Evolutionary conservation across 1,140 invertebrate genomes (phyloP).

Genomic region (Philotrypesis tridentata): DNA sequence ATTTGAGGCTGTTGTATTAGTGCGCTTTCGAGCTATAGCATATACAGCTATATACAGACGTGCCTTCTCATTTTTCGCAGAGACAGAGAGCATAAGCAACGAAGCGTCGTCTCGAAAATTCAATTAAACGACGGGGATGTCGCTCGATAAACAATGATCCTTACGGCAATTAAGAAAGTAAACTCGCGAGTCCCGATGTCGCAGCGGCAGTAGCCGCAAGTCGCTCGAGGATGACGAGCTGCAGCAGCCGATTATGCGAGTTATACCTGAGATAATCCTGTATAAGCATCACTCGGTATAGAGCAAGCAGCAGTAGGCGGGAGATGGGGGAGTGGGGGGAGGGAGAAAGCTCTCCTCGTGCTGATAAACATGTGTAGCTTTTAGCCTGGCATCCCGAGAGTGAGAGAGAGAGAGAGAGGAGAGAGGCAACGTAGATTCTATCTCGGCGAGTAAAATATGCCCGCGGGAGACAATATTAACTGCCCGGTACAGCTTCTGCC

Average conservation of each 20-base stretch:
- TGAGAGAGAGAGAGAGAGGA: conserved; percentile 19
- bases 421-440: conserved; percentile 64
- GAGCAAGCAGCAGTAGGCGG: neutral
- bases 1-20: no score
- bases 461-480: conserved; percentile 73
- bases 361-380: conserved; percentile 74
- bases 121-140: neutral
- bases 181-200: neutral
- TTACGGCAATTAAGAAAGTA: neutral
- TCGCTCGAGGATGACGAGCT: conserved; percentile 53
- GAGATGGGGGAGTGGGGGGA: conserved; percentile 24
- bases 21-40: no score
- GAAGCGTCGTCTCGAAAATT: neutral
- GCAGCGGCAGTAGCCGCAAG: conserved; percentile 55
- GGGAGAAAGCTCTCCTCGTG: conserved; percentile 55
- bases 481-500: conserved; percentile 68
- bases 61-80: no score
- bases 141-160: neutral
- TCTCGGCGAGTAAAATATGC: conserved; percentile 71
- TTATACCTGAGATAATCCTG: conserved; percentile 13
- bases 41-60: no score
- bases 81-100: no score
- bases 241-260: conserved; percentile 42
- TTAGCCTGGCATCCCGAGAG: conserved; percentile 69
- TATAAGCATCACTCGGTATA: neutral